Evolutionary conservation across 2,888 invertebrate genomes (phyloP).

Genomic region (Tortricodes alternella): DNA sequence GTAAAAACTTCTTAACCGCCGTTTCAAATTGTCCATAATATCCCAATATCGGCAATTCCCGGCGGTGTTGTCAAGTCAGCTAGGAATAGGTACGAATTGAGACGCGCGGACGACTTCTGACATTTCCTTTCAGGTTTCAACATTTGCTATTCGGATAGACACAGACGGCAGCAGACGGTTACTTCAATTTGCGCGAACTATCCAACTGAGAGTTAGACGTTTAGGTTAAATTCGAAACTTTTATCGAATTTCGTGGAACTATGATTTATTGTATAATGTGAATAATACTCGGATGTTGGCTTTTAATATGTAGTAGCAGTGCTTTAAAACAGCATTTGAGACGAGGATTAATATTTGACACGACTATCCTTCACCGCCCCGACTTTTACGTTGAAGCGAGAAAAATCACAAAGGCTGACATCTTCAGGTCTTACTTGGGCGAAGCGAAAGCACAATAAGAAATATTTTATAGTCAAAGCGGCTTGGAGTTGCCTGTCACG

Average conservation of each 20-base stretch:
- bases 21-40: constrained; percentile 20
- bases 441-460: constrained; percentile 51
- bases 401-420: constrained; percentile 47
- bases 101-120: constrained; percentile 41
- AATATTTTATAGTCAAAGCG: constrained; percentile 54
- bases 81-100: constrained; percentile 37
- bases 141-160: constrained; percentile 25
- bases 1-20: constrained; percentile 9
- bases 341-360: background rate
- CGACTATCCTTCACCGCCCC: constrained; percentile 37
- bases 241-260: background rate
- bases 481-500: constrained; percentile 44
- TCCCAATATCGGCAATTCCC: constrained; percentile 17
- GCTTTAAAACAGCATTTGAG: background rate
- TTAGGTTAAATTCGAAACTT: constrained; percentile 2
- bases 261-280: background rate
- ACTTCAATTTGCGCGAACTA: constrained; percentile 31
- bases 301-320: background rate
- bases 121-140: constrained; percentile 34
- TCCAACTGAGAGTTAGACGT: background rate
- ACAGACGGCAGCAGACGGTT: constrained; percentile 35
- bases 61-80: constrained; percentile 9
- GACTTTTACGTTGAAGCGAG: constrained; percentile 40
- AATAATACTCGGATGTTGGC: too few species aligned
- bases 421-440: constrained; percentile 43